Percentiles rank a stretch among this genome's conserved stretches.
These are phyloP conservation scores for Melanotaenia maccullochi DNA, from an alignment of 2,797 vertebrate species.

Conservation along the genomic window DNA sequence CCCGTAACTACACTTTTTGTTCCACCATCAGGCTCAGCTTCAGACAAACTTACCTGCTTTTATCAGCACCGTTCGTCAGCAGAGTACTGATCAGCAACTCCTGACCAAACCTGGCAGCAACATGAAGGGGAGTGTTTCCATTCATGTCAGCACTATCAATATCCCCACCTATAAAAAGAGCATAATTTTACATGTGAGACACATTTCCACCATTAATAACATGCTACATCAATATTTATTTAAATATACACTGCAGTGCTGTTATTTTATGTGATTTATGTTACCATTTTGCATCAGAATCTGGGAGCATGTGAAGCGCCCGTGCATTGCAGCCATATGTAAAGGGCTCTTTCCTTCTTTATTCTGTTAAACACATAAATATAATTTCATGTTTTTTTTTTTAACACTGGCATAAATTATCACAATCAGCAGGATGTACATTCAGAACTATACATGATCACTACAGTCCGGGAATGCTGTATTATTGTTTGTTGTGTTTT, in stretches of 20 bases:
- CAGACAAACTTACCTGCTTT: constrained; percentile 81
- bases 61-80: constrained; percentile 94
- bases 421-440: neutral
- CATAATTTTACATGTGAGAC: neutral
- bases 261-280: constrained; percentile 1
- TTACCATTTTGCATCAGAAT: constrained; percentile 97
- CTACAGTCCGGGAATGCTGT: neutral
- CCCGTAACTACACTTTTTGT: neutral
- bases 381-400: neutral
- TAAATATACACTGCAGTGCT: neutral
- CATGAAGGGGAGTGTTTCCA: constrained; percentile 94
- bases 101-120: constrained; percentile 95
- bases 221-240: neutral
- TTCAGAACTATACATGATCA: neutral
- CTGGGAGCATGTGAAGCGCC: constrained; percentile 95
- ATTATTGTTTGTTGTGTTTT: neutral
- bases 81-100: constrained; percentile 95
- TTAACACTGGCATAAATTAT: constrained; percentile 18
- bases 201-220: neutral
- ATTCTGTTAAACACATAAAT: constrained; percentile 81
- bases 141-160: constrained; percentile 92
- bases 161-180: constrained; percentile 85
- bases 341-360: constrained; percentile 95
- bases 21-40: neutral
- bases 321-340: constrained; percentile 94